Percentiles rank a stretch among this genome's conserved stretches.
These are phyloP conservation scores for Chaetura pelagica DNA, from an alignment of 2,113 vertebrate genomes.

Conservation along the genomic window DNA sequence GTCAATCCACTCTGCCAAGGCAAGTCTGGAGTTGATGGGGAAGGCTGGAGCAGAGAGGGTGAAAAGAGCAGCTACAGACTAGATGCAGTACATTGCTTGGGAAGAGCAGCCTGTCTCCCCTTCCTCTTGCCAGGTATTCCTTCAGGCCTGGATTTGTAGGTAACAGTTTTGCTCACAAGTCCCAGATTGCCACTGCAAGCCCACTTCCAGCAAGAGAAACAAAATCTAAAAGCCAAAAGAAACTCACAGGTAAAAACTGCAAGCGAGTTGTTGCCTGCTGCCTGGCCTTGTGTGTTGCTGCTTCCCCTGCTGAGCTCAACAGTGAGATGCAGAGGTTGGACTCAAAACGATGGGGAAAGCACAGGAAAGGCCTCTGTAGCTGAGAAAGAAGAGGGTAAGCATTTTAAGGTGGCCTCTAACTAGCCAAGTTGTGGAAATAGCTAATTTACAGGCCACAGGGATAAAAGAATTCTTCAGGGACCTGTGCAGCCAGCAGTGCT, in stretches of 20 bases:
- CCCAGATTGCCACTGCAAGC: not conserved
- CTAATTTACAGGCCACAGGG: not conserved
- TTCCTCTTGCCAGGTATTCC: not conserved
- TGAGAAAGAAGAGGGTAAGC: not conserved
- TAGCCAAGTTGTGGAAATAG: not conserved
- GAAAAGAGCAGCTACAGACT: not conserved
- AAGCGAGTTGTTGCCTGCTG: not conserved
- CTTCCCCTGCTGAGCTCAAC: not conserved
- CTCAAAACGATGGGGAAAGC: not conserved
- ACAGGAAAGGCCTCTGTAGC: not conserved
- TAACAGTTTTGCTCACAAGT: not conserved
- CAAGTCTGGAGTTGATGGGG: not conserved
- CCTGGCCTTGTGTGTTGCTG: not conserved
- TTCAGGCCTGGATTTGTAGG: not conserved
- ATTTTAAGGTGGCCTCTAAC: not conserved
- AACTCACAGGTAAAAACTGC: not conserved
- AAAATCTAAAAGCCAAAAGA: not conserved
- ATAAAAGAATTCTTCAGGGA: not conserved
- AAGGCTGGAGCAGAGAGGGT: not conserved
- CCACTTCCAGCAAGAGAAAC: not conserved
- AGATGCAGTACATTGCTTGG: fast-evolving
- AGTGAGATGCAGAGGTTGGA: not conserved
- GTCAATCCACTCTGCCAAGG: not conserved
- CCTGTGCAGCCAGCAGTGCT: fast-evolving
- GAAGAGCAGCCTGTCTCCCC: not conserved